Evolutionary conservation across 2,113 vertebrate genomes (phyloP).

Genomic region (Silurus asotus): DNA sequence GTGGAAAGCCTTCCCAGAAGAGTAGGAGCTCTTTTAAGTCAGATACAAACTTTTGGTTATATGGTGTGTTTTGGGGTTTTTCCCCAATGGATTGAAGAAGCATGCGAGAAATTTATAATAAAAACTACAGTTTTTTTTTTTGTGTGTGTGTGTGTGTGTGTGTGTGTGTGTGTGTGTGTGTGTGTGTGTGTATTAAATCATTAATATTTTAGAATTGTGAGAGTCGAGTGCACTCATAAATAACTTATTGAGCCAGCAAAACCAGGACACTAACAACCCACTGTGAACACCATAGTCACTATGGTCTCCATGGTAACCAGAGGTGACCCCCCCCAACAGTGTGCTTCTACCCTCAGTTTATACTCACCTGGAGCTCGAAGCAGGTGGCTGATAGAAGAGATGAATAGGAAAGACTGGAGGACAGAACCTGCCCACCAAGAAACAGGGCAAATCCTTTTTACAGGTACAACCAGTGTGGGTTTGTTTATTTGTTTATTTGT

Average conservation of each 20-base stretch:
- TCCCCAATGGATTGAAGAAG: too few relatives aligned
- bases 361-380: neutral
- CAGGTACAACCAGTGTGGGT: slow-evolving; percentile 59
- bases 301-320: slow-evolving; percentile 47
- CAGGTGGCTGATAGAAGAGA: neutral
- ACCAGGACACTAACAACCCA: slow-evolving; percentile 54
- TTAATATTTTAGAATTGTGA: neutral
- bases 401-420: slow-evolving; percentile 26
- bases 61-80: too few relatives aligned
- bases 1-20: neutral
- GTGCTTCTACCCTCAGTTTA: neutral
- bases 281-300: slow-evolving; percentile 54
- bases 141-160: too few relatives aligned
- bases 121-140: too few relatives aligned
- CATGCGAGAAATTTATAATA: too few relatives aligned
- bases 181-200: neutral
- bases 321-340: slow-evolving; percentile 45
- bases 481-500: neutral
- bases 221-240: slow-evolving; percentile 17
- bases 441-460: slow-evolving; percentile 68
- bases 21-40: neutral
- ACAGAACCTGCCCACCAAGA: neutral
- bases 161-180: too few relatives aligned
- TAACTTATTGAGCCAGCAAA: slow-evolving; percentile 29
- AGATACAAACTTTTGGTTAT: too few relatives aligned